Evolutionary conservation across 2,888 invertebrate genomes (phyloP).

Genomic region (Emmelina monodactyla): DNA sequence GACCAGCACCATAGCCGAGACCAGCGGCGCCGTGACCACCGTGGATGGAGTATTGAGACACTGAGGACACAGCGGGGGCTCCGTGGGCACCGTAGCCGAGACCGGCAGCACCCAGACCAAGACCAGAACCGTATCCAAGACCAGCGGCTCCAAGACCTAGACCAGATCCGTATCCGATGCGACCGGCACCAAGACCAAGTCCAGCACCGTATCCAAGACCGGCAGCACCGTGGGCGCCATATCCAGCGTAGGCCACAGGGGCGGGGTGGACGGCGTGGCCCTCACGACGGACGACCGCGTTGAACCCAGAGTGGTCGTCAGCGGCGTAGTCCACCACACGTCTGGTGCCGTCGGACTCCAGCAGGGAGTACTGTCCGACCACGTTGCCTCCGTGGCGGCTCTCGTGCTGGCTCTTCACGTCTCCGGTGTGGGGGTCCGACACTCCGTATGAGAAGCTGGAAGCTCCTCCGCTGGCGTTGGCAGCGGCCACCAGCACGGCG

Average conservation of each 20-base stretch:
- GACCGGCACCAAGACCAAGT: slow-evolving; percentile 17
- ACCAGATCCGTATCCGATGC: slow-evolving; percentile 12
- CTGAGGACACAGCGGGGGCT: slow-evolving; percentile 11
- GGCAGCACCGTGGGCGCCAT: slow-evolving; percentile 5
- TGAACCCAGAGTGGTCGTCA: slow-evolving; percentile 42
- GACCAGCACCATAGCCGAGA: background rate
- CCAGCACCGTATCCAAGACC: slow-evolving; percentile 15
- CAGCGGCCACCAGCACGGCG: slow-evolving; percentile 29
- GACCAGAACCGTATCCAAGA: slow-evolving; percentile 3
- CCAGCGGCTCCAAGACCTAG: slow-evolving; percentile 1
- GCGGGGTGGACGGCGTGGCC: slow-evolving; percentile 12
- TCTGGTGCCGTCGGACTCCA: slow-evolving; percentile 42
- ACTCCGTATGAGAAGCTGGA: slow-evolving; percentile 40
- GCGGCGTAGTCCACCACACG: slow-evolving; percentile 47
- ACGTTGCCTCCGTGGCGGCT: slow-evolving; percentile 38
- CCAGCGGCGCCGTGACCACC: slow-evolving; percentile 14
- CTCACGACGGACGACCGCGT: slow-evolving; percentile 43
- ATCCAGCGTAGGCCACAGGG: slow-evolving; percentile 11
- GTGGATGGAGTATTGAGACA: slow-evolving; percentile 8
- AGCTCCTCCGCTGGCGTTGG: slow-evolving; percentile 14
- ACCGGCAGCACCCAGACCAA: slow-evolving; percentile 1
- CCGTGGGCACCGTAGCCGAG: slow-evolving; percentile 4
- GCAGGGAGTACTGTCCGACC: slow-evolving; percentile 40
- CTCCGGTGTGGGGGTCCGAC: slow-evolving; percentile 43
- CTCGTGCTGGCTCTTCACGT: slow-evolving; percentile 42